phyloP scores from a whole-genome alignment of 2,888 invertebrate species.

The Ypsolopha sequella region DNA sequence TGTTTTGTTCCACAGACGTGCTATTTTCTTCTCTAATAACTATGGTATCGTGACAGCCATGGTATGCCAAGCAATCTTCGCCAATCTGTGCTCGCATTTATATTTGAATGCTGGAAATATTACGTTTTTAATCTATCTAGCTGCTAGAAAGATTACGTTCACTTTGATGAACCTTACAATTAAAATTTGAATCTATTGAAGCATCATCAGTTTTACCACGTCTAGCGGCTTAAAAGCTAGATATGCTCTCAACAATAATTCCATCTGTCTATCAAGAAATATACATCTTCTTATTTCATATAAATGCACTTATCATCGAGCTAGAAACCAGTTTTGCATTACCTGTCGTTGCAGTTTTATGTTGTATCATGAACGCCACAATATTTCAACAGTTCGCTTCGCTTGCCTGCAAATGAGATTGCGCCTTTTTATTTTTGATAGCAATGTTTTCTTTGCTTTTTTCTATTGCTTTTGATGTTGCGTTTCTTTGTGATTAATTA shows the following conservation, averaged over 20 bases:
- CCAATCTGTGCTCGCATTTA: too few species aligned
- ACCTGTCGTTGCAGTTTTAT: slow-evolving; percentile 8
- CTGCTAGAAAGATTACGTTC: too few species aligned
- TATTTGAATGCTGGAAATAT: too few species aligned
- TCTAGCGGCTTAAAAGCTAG: too few species aligned
- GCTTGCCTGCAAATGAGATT: slow-evolving; percentile 16
- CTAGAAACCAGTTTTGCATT: slow-evolving; percentile 1
- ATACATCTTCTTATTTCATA: not conserved
- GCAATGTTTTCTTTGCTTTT: slow-evolving; percentile 14
- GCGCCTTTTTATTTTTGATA: slow-evolving; percentile 9
- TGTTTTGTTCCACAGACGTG: too few species aligned
- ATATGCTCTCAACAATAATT: not conserved
- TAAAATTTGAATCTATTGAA: too few species aligned
- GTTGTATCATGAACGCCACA: slow-evolving; percentile 31
- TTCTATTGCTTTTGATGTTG: not conserved
- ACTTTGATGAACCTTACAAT: too few species aligned
- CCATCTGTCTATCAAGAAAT: not conserved
- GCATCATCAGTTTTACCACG: too few species aligned
- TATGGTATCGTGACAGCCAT: too few species aligned
- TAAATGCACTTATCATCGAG: not conserved
- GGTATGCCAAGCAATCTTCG: too few species aligned
- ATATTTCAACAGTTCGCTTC: slow-evolving; percentile 34
- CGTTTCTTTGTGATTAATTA: not conserved
- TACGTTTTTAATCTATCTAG: too few species aligned
- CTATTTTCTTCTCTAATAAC: too few species aligned